phyloP scores from a whole-genome alignment of 1,140 invertebrate species.

The Oppia nitens region DNA sequence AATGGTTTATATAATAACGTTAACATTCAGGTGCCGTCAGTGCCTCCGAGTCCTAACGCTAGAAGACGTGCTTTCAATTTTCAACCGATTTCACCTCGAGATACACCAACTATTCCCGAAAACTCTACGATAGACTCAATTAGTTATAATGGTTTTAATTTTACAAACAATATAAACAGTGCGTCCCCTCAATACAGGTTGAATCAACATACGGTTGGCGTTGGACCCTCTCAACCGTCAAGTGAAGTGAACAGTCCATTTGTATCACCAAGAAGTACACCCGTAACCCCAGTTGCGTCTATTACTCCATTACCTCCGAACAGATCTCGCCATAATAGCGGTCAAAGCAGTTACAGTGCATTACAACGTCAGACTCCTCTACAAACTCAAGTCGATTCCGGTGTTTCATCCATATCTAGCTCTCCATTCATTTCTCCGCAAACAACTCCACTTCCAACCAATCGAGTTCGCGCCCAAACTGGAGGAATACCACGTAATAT shows the following conservation, averaged over 20 bases:
- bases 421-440: constrained; percentile 31
- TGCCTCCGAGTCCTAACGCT: constrained; percentile 41
- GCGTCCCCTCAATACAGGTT: background rate
- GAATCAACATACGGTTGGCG: constrained; percentile 11
- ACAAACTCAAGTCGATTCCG: constrained; percentile 23
- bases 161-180: background rate
- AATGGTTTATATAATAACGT: background rate
- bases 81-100: constrained; percentile 57
- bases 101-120: constrained; percentile 26
- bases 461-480: constrained; percentile 16
- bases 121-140: constrained; percentile 11
- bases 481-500: background rate
- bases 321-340: constrained; percentile 33
- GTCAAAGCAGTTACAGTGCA: constrained; percentile 24
- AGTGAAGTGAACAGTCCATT: constrained; percentile 52
- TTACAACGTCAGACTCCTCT: constrained; percentile 20
- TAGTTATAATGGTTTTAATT: background rate
- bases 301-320: constrained; percentile 37
- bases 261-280: constrained; percentile 59
- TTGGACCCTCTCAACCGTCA: constrained; percentile 23
- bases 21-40: constrained; percentile 23
- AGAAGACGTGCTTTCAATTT: constrained; percentile 61
- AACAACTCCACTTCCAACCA: constrained; percentile 26
- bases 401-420: constrained; percentile 23
- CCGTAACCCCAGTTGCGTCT: too few species aligned